Base-by-base conservation (phyloP, 2,113 vertebrate species). In the Tyrannus savana region DNA sequence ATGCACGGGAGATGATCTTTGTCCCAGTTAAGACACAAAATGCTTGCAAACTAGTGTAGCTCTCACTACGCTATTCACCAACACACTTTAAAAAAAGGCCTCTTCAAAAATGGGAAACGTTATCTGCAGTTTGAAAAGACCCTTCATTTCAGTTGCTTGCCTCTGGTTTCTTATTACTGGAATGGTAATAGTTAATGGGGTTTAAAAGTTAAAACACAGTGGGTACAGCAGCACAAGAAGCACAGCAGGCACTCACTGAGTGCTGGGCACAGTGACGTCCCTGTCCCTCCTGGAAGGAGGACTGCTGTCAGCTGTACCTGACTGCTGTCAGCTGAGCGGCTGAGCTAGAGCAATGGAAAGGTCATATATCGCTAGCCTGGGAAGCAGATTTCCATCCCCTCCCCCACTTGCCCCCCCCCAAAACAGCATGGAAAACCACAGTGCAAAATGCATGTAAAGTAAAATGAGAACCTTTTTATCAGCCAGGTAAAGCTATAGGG, bases 81-180 rank as follows among this genome's bases (percentile, higher is more conserved):
- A 11, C 22, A 21, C 6, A 28, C 10, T 5, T 14, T 52, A 44
- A 44, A 4, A 7, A 14, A 30, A 1, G 1, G 1, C 12, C 28
- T 56, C 22, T 59, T 47, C 72, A 44, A 23, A 13, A 73, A 64
- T n/a, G 14, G 11, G 30, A 68, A 90, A 60, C 30, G 3, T 6
- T 60, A 25, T 71, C 73, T 91, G 60, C 62, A 47, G 19, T 86
- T 84, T 91, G 80, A 89, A 96, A 77, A 27, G 75, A 49, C 39
- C 39, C 83, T 90, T 76, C 49, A 49, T 62, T 94, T 84, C 60
- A 31, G n/a, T 37, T 84, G 33, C 37, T 16, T 49, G 50, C 42
- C 50, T 68, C 42, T 66, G 55, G 41, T 87, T 91, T 77, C 63
- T 71, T 80, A 7, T 63, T 42, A 30, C 41, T 50, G 55, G 55